Percentiles rank a stretch among this genome's conserved stretches.
Conservation (phyloP, 2,113 vertebrate genomes). For the Piaya cayana region DNA sequence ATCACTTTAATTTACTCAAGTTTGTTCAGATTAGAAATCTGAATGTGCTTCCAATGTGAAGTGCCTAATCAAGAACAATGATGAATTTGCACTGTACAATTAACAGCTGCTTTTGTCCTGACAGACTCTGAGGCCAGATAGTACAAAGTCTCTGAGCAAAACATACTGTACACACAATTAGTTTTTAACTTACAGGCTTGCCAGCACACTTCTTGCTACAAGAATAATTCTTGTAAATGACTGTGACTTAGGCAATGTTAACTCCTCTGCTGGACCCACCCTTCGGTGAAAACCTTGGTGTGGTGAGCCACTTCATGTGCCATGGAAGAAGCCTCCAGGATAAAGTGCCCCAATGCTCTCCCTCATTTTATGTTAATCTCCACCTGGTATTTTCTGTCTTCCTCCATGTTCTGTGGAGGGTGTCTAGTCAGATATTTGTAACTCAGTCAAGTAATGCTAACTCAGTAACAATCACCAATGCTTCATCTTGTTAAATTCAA, state of each 20-base stretch:
- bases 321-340: not conserved
- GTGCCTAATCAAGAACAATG: rapidly evolving
- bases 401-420: not conserved
- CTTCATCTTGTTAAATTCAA: not conserved
- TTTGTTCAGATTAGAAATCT: not conserved
- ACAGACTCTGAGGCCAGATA: not conserved
- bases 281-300: rapidly evolving
- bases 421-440: not conserved
- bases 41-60: not conserved
- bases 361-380: not conserved
- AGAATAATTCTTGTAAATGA: not conserved
- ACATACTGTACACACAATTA: rapidly evolving
- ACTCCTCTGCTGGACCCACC: rapidly evolving
- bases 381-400: not conserved
- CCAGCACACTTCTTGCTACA: rapidly evolving
- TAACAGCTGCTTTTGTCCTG: not conserved
- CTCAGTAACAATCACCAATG: not conserved
- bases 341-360: rapidly evolving
- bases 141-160: not conserved
- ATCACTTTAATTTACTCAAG: not conserved
- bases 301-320: not conserved
- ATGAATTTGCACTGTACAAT: not conserved
- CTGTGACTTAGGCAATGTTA: rapidly evolving
- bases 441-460: not conserved
- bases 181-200: not conserved